These are phyloP conservation scores for Eupsittula cactorum DNA, from an alignment of 2,113 vertebrate genomes.

Conservation along the genomic window DNA sequence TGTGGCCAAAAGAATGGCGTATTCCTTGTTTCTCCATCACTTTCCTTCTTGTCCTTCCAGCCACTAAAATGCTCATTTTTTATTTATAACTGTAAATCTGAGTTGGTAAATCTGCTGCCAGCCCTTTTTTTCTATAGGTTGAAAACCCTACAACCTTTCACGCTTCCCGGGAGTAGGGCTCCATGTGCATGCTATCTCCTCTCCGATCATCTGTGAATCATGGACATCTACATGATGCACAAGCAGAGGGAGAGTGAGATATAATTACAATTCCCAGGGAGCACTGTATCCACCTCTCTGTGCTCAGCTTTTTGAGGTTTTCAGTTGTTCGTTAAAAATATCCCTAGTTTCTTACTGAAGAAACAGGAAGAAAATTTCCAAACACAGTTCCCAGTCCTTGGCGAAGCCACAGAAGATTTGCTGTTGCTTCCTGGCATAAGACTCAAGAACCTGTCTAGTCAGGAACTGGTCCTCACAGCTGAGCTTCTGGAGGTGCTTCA, in stretches of 20 bases:
- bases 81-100: not conserved
- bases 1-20: not conserved
- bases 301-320: not conserved
- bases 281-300: not conserved
- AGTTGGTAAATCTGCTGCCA: not conserved
- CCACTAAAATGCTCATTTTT: not conserved
- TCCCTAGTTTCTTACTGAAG: not conserved
- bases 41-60: not conserved
- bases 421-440: not conserved
- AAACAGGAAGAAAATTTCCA: not conserved
- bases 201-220: slow-evolving; percentile 26
- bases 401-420: not conserved
- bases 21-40: not conserved
- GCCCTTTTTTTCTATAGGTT: not conserved
- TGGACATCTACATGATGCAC: rapidly evolving
- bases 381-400: not conserved
- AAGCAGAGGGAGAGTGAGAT: not conserved
- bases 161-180: not conserved
- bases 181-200: not conserved
- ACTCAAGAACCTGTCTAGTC: not conserved
- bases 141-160: not conserved
- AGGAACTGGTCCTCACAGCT: not conserved
- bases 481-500: not conserved
- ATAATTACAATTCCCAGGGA: not conserved
- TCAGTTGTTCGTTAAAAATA: not conserved